Percentiles rank a stretch among this genome's conserved stretches.
Evolutionary conservation across 2,888 invertebrate genomes (phyloP).

Genomic region (Toxonevra muliebris): DNA sequence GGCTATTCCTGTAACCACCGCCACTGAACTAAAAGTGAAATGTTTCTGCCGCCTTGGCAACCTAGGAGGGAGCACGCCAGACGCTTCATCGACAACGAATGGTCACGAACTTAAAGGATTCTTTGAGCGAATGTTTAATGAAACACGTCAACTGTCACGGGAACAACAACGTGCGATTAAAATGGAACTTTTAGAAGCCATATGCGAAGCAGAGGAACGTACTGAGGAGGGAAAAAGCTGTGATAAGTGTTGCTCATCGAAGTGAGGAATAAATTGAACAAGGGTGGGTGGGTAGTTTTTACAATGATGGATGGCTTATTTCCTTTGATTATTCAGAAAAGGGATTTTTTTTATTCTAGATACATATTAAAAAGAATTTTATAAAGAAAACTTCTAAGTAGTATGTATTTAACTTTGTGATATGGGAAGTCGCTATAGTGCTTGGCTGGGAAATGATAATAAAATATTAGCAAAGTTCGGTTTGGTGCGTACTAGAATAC

Average conservation of each 20-base stretch:
- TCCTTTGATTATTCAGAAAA: too few relatives aligned
- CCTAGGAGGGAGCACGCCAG: background rate
- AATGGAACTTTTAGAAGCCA: slow-evolving; percentile 37
- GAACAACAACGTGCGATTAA: slow-evolving; percentile 38
- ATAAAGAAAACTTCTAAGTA: too few relatives aligned
- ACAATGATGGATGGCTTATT: background rate
- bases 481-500: too few relatives aligned
- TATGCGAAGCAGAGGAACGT: slow-evolving; percentile 39
- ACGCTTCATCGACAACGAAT: background rate
- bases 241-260: slow-evolving; percentile 18
- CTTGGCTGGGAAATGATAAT: too few relatives aligned
- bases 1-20: background rate
- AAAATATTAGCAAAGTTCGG: too few relatives aligned
- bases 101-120: slow-evolving; percentile 30
- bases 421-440: too few relatives aligned
- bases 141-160: slow-evolving; percentile 34
- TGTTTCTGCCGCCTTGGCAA: slow-evolving; percentile 37
- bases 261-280: too few relatives aligned
- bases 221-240: slow-evolving; percentile 39
- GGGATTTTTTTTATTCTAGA: too few relatives aligned
- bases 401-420: too few relatives aligned
- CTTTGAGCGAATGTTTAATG: slow-evolving; percentile 39
- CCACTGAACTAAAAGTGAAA: slow-evolving; percentile 33
- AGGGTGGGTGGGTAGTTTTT: too few relatives aligned
- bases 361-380: too few relatives aligned